phyloP scores from a whole-genome alignment of 2,113 vertebrate species.

The Thalassarche chlororhynchos region DNA sequence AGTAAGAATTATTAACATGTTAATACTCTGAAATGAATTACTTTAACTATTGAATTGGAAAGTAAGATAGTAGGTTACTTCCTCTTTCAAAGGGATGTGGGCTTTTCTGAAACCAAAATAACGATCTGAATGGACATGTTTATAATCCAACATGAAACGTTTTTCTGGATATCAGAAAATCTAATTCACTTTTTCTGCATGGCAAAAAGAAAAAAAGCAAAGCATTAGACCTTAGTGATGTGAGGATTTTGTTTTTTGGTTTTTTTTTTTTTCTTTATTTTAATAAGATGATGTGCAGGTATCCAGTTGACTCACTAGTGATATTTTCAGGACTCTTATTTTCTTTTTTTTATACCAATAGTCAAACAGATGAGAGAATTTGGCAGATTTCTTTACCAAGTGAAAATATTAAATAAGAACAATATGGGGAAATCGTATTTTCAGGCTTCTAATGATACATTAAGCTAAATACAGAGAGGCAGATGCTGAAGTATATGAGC shows the following conservation, averaged over 20 bases:
- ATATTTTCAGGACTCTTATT: neutral
- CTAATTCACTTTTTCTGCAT: neutral
- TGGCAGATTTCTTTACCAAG: neutral
- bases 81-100: neutral
- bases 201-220: neutral
- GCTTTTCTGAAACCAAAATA: neutral
- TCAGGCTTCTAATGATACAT: neutral
- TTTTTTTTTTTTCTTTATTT: neutral
- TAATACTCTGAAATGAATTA: neutral
- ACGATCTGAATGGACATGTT: neutral
- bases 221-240: neutral
- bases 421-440: neutral
- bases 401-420: neutral
- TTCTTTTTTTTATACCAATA: neutral
- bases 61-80: neutral
- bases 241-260: accelerated
- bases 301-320: neutral
- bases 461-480: neutral
- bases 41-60: neutral
- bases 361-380: neutral
- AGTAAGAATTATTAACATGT: neutral
- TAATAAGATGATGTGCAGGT: neutral
- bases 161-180: neutral
- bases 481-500: neutral
- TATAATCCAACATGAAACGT: neutral